Conservation (phyloP, 92 coral and sea anemone genomes). For the Bergia puertoricense region DNA sequence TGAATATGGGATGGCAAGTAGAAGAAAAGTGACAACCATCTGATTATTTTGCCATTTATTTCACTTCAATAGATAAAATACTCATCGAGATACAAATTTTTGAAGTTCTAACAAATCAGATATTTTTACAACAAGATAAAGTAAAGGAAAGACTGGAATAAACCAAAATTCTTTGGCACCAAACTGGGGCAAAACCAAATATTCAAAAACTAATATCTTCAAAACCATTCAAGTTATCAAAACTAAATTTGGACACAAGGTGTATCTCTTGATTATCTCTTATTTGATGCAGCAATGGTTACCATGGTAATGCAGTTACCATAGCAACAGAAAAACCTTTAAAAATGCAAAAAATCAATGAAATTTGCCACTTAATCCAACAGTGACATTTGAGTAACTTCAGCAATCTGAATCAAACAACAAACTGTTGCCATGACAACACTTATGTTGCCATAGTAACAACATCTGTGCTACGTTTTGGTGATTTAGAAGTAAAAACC, state of each 20-base stretch:
- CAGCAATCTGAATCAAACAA: too few species aligned
- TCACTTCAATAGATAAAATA: background rate
- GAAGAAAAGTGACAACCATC: background rate
- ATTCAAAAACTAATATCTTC: background rate
- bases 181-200: background rate
- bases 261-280: background rate
- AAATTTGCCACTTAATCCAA: too few species aligned
- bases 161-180: constrained; percentile 6
- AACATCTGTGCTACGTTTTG: too few species aligned
- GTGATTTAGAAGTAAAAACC: too few species aligned
- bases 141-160: background rate
- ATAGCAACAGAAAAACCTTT: background rate
- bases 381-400: too few species aligned
- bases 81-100: background rate
- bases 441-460: too few species aligned
- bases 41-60: background rate
- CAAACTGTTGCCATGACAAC: too few species aligned
- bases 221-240: background rate
- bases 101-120: background rate
- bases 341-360: too few species aligned
- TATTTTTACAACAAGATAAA: background rate
- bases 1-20: too few species aligned
- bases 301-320: background rate
- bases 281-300: background rate
- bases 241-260: background rate